Evolutionary conservation across 2,113 vertebrate genomes (phyloP), one percentile per base, ranked within the genome.

Genomic region (Phylloscopus trochiloides): DNA sequence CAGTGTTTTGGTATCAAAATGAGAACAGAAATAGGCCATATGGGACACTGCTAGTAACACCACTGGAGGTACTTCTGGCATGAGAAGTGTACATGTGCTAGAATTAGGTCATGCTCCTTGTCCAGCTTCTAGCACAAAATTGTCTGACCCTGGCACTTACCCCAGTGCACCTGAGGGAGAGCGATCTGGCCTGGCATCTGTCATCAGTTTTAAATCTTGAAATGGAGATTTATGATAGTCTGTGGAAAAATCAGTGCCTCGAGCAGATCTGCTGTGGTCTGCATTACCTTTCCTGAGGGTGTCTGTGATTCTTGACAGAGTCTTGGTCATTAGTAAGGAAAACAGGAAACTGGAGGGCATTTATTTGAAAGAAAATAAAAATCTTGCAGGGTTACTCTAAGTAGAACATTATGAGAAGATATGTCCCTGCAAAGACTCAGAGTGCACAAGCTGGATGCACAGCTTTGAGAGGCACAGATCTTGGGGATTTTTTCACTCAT

Each of bases 31-130:
- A 79, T 81, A 67, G 86, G 92, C 96, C 97, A 96, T 97, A 97
- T 97, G 97, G 97, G 88, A 80, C 96, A 86, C 96, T 97, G 97
- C 74, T 97, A 96, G 96, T 94, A 77, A 74, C 90, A 95, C 73
- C 84, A 91, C 91, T 94, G 92, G 93, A 98, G 78, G 76, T 85
- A 43, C 62, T 93, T 93, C 84, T 97, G 97, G 96, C 95, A 88
- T 67, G 52, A 91, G 86, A 92, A 90, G 83, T 70, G 65, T 96
- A 71, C 87, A 93, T 13, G 76, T 91, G 91, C 86, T 96, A 54
- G 91, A 98, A 98, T 97, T 98, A 98, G 98, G 98, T 98, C 97
- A 98, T 82, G 89, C 71, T 94, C 97, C 90, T 94, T 26, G 38
- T 97, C 96, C 90, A 86, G 50, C 92, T 96, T 97, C 94, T 95